Evolutionary conservation across 1,140 invertebrate species (phyloP).

Genomic region (Drosophila varians): DNA sequence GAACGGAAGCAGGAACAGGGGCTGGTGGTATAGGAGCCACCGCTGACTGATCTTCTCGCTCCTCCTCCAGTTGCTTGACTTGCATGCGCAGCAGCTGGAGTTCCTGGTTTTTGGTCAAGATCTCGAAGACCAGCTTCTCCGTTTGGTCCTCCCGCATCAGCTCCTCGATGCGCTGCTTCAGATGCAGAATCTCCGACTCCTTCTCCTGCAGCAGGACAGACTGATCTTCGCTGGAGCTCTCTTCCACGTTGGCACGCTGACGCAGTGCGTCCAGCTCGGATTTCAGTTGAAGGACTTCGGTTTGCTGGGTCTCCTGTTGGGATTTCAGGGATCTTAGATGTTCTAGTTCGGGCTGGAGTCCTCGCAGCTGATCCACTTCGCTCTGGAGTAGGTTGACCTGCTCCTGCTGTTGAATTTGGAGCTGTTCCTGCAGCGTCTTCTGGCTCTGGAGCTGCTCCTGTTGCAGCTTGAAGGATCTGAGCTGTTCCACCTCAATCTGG

Average conservation of each 20-base stretch:
- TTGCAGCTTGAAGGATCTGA: no score
- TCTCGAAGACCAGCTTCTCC: slow-evolving; percentile 76
- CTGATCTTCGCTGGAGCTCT: slow-evolving; percentile 47
- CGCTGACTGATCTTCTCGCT: slow-evolving; percentile 19
- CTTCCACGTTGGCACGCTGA: slow-evolving; percentile 1
- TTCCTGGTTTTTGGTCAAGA: slow-evolving; percentile 82
- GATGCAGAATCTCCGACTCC: slow-evolving; percentile 80
- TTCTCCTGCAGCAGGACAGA: slow-evolving; percentile 69
- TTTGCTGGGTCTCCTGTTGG: not conserved
- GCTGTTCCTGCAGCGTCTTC: no score
- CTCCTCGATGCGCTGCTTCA: slow-evolving; percentile 83
- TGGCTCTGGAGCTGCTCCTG: slow-evolving; percentile 25
- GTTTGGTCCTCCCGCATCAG: slow-evolving; percentile 83
- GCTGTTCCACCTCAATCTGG: no score
- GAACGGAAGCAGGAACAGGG: not conserved
- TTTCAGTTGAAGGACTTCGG: not conserved
- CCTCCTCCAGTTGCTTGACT: slow-evolving; percentile 65
- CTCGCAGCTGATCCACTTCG: not conserved
- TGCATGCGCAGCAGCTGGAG: slow-evolving; percentile 68
- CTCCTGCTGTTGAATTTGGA: not conserved
- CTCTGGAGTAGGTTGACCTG: not conserved
- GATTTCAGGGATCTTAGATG: not conserved
- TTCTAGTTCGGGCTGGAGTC: slow-evolving; percentile 2
- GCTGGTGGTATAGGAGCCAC: slow-evolving; percentile 1
- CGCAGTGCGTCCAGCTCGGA: slow-evolving; percentile 23